phyloP scores from a whole-genome alignment of 2,888 invertebrate species.

The Hydropsyche betteni region DNA sequence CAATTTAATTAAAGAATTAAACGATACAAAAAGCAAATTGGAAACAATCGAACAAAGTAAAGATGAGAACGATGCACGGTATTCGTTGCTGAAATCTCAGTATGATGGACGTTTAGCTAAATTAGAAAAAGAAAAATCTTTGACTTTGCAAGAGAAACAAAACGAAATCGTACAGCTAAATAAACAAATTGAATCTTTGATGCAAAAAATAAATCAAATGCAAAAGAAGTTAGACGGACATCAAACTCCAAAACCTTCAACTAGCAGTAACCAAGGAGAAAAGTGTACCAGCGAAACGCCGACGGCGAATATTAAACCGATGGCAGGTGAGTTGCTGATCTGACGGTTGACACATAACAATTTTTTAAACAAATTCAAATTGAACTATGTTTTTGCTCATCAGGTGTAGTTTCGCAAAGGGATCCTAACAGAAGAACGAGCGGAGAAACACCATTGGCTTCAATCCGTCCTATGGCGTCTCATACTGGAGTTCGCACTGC shows the following conservation, averaged over 20 bases:
- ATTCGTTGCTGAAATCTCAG: constrained; percentile 73
- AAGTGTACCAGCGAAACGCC: constrained; percentile 69
- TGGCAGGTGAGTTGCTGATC: constrained; percentile 72
- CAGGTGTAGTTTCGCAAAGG: constrained; percentile 60
- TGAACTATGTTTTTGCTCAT: background rate
- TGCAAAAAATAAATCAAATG: constrained; percentile 74
- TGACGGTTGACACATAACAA: no score
- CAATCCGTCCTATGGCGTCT: constrained; percentile 87
- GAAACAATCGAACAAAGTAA: constrained; percentile 65
- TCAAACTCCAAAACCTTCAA: constrained; percentile 74
- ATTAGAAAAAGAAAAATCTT: constrained; percentile 77
- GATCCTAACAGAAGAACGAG: constrained; percentile 72
- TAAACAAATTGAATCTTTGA: constrained; percentile 75
- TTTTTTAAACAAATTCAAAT: no score
- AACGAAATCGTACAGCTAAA: constrained; percentile 62
- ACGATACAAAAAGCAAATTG: constrained; percentile 64
- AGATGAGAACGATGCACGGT: constrained; percentile 67
- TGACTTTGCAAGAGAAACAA: constrained; percentile 69
- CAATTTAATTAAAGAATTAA: constrained; percentile 68
- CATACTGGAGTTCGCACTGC: constrained; percentile 75
- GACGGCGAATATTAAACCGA: constrained; percentile 94
- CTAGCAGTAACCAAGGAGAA: constrained; percentile 72
- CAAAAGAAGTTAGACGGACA: constrained; percentile 69
- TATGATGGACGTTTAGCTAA: constrained; percentile 75
- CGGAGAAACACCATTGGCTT: constrained; percentile 87